Evolutionary conservation across 2,888 invertebrate species (phyloP), one percentile per base, ranked within the genome.

Genomic region (Aphidius colemani): DNA sequence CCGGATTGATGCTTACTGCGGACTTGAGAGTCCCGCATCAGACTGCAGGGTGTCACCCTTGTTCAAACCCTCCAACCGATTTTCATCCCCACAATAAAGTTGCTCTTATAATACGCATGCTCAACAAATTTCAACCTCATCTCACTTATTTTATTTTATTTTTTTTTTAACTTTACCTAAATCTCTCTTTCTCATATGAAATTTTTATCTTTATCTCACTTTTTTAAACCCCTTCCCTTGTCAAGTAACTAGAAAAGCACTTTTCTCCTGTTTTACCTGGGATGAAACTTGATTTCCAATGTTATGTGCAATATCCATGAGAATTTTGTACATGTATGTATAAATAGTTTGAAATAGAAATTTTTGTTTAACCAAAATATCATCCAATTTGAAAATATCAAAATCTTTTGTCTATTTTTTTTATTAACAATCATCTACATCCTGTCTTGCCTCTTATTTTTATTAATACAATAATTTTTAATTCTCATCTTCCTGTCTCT

Each of bases 1-100:
- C 61, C 63, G 56, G 43, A 10, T 58, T 50, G 45, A 40, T 51
- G 53, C 57, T 30, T 30, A 49, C 64, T 65, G 66, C 68, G 72
- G 74, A 74, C 72, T 70, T 74, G 70, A 72, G 73, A 75, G 74
- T 77, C 78, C 78, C 80, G 78, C 78, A 77, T 75, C 75, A 74
- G 79, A 81, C 82, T 81, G 80, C 80, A 80, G 82, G 81, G 80
- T 82, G 82, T 80, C 81, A 79, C 80, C 81, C 79, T 78, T 72
- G 74, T 64, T 72, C 71, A 74, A 70, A 71, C 66, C 76, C 74
- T 74, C 78, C 74, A 72, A 72, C 66, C 72, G 72, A 67, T 71
- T 71, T 71, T 68, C 70, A 71, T 68, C 70, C 69, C 68, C 65
- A 69, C 59, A 40, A 55, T 18, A 60, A 53, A 55, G 30, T 46